phyloP scores from a whole-genome alignment of 2,113 vertebrate genomes.

The Notothenia rossii region DNA sequence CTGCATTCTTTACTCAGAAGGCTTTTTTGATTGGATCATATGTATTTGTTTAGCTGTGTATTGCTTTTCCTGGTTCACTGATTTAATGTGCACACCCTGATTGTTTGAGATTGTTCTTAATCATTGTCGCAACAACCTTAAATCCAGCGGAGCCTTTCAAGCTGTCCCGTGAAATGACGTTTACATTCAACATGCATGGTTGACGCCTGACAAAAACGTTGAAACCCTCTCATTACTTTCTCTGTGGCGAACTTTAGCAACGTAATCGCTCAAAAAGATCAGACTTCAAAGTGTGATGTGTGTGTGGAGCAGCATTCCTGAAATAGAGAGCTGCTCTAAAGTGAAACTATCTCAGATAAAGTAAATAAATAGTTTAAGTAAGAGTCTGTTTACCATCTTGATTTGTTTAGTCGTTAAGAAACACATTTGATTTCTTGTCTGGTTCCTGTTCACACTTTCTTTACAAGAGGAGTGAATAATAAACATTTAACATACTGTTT shows the following conservation, averaged over 20 bases:
- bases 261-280: no score
- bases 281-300: background rate
- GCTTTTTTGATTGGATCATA: background rate
- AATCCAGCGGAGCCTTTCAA: background rate
- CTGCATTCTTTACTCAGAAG: background rate
- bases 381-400: no score
- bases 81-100: background rate
- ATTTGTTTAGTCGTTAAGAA: no score
- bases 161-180: background rate
- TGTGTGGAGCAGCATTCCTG: background rate
- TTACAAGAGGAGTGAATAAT: no score
- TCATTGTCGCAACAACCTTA: background rate
- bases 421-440: no score
- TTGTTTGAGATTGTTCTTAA: background rate
- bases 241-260: background rate
- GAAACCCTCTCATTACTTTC: background rate
- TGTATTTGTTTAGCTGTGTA: background rate
- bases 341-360: no score
- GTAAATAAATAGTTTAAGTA: no score
- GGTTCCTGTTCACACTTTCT: no score
- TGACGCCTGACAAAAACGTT: background rate
- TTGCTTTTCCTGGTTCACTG: background rate
- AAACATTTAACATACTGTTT: no score
- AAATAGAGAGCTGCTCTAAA: no score
- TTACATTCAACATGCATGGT: background rate